Conservation (phyloP, 2,113 vertebrate genomes). For the Callipepla californica region DNA sequence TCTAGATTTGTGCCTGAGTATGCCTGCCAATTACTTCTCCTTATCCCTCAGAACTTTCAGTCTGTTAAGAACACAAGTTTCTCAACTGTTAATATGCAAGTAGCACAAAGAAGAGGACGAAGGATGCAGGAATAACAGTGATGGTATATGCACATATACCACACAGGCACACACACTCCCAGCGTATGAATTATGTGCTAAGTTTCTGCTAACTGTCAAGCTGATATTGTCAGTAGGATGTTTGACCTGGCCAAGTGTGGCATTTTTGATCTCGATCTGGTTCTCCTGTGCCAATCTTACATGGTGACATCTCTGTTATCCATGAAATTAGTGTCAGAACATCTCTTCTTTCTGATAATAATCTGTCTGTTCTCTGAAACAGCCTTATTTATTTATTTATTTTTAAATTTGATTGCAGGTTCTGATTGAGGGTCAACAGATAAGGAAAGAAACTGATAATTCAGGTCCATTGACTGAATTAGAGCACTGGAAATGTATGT, state of each 20-base stretch:
- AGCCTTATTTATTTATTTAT: neutral
- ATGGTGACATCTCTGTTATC: neutral
- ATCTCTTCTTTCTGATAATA: neutral
- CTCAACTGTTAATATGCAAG: neutral
- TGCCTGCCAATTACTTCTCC: neutral
- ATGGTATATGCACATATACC: neutral
- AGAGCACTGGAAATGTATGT: constrained; percentile 85
- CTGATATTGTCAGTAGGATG: neutral
- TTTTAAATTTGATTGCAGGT: constrained; percentile 73
- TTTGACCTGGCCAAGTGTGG: neutral
- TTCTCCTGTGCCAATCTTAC: neutral
- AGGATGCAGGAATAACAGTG: neutral
- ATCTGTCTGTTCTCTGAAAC: neutral
- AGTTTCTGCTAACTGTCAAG: neutral
- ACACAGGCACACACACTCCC: neutral
- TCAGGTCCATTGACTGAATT: constrained; percentile 85
- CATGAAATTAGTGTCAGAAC: neutral
- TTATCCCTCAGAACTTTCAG: neutral
- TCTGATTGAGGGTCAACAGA: constrained; percentile 81
- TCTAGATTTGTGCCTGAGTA: neutral
- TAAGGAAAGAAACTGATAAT: constrained; percentile 80
- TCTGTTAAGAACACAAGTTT: neutral
- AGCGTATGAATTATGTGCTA: neutral
- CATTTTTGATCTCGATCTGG: neutral
- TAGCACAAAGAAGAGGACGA: neutral